Evolutionary conservation across 2,888 invertebrate species (phyloP), one percentile per base, ranked within the genome.

Genomic region (Strigamia maritima): DNA sequence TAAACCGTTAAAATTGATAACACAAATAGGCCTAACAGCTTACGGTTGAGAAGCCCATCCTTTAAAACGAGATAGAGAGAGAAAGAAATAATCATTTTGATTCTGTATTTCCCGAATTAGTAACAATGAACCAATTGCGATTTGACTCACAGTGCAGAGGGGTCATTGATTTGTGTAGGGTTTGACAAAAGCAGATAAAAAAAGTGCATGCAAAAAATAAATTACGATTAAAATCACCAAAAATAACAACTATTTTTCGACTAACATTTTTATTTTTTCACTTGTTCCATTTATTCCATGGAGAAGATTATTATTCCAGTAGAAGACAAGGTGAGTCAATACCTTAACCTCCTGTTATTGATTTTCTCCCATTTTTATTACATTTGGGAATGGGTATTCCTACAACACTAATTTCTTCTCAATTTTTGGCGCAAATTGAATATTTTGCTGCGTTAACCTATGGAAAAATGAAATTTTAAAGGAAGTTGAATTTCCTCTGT

Each of bases 241-340:
- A 26, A 16, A 26, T 70, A 26, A 65, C 28, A 4, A 70, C 12
- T 26, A 26, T 14, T 16, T 70, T 70, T 70, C 70, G n/a, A 28
- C 70, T 70, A 70, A 70, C 70, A 70, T 70, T 70, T 70, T 70
- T 6, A 12, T 70, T 70, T 28, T 70, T 70, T 70, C n/a, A 12
- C 70, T 28, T 16, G 14, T 70, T 70, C n/a, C 28, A 26, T 70
- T 70, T 70, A 70, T 70, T 70, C 26, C 70, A 70, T 70, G 70
- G 70, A 70, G 70, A 70, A 70, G 70, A 70, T 70, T 70, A 70
- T 28, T 70, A 70, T 70, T 70, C 70, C 70, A 70, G 70, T n/a
- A 70, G 70, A 70, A 70, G 70, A 70, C 70, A 70, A 70, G 70
- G 70, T 70, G 70, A 70, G 70, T 70, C 70, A 70, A 70, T 70